Conservation (phyloP, 1,140 invertebrate species). For the Gerris buenoi region DNA sequence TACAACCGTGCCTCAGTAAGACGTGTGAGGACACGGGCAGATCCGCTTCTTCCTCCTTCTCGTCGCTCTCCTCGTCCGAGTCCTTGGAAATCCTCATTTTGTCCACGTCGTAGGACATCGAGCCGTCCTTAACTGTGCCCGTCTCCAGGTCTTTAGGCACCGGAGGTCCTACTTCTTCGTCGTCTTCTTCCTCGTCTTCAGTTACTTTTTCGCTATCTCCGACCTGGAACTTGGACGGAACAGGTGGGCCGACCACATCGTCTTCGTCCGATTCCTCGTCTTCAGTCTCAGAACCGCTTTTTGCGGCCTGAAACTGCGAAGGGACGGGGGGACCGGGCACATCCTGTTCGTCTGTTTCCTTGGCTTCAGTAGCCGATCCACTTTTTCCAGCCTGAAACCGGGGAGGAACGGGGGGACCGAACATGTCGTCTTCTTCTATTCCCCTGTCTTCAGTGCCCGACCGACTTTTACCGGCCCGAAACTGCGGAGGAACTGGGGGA, state of each 20-base stretch:
- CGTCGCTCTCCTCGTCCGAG: constrained; percentile 24
- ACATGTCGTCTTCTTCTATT: constrained; percentile 2
- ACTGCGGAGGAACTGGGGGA: constrained; percentile 8
- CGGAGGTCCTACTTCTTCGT: constrained; percentile 43
- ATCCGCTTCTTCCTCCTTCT: constrained; percentile 32
- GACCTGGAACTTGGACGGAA: constrained; percentile 3
- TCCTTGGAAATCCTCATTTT: constrained; percentile 11
- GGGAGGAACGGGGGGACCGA: constrained; percentile 12
- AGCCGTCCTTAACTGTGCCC: too few species aligned
- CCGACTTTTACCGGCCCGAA: background rate
- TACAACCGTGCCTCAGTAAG: constrained; percentile 65
- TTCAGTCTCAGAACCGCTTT: background rate
- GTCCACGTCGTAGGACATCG: too few species aligned
- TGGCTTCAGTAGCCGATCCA: too few species aligned
- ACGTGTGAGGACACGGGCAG: constrained; percentile 72
- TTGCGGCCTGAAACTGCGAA: too few species aligned
- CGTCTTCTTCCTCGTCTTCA: constrained; percentile 22
- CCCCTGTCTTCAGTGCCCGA: background rate
- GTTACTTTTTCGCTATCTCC: background rate
- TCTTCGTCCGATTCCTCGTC: constrained; percentile 5
- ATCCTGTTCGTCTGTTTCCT: too few species aligned
- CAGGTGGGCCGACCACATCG: constrained; percentile 15
- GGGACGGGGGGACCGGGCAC: too few species aligned
- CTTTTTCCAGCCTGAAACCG: background rate
- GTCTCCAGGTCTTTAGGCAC: constrained; percentile 28